Evolutionary conservation across 53 echinoderm and acorn worm species (phyloP).

Genomic region (Paracentrotus lividus): DNA sequence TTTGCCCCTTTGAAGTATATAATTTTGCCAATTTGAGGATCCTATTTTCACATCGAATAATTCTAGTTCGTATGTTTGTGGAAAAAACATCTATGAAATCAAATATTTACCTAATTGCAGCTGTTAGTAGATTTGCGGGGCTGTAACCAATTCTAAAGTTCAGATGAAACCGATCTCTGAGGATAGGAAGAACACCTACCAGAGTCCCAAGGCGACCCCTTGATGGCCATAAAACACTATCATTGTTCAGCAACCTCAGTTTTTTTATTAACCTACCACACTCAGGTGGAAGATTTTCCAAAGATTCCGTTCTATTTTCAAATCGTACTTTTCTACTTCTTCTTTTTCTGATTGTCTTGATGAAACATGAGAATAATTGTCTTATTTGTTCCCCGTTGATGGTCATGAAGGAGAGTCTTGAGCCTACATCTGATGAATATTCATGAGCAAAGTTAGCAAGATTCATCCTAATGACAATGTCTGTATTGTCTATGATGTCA

Average conservation of each 20-base stretch:
- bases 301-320: neutral
- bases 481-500: neutral
- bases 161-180: constrained; percentile 20
- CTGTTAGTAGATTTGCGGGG: neutral
- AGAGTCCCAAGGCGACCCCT: neutral
- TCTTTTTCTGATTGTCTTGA: neutral
- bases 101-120: neutral
- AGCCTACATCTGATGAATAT: neutral
- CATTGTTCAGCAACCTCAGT: neutral
- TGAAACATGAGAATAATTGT: neutral
- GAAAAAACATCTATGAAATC: neutral
- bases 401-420: neutral
- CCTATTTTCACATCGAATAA: too few species aligned
- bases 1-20: too few species aligned
- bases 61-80: too few species aligned
- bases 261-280: neutral
- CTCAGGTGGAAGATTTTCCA: neutral
- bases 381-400: constrained; percentile 17
- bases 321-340: neutral
- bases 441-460: neutral
- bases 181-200: neutral
- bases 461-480: constrained; percentile 14
- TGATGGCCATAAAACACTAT: constrained; percentile 4
- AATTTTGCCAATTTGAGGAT: too few species aligned
- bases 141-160: neutral